Evolutionary conservation across 2,113 vertebrate species (phyloP).

Genomic region (Lampris incognitus): DNA sequence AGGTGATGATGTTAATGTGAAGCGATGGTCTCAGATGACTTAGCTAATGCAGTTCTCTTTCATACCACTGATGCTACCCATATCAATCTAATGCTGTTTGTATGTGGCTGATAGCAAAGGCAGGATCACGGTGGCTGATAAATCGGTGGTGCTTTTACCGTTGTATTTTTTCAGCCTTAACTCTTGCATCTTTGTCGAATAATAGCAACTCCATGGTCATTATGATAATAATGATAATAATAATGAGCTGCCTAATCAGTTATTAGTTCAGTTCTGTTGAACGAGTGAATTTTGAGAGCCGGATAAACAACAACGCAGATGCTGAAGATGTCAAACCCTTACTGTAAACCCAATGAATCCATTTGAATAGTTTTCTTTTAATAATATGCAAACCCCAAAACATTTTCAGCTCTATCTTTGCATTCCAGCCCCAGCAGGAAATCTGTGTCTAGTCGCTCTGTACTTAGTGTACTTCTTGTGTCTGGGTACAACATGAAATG

Average conservation of each 20-base stretch:
- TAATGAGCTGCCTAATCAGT: too few species aligned
- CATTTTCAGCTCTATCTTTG: background rate
- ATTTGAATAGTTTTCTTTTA: constrained; percentile 7
- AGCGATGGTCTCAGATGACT: background rate
- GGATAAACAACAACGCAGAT: background rate
- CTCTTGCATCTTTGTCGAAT: background rate
- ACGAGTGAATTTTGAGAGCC: background rate
- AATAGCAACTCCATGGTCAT: background rate
- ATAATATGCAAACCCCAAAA: background rate
- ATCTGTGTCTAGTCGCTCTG: too few species aligned
- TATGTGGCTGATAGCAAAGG: constrained; percentile 17
- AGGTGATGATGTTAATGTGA: constrained; percentile 24
- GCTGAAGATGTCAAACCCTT: background rate
- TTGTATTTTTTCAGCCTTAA: constrained; percentile 6
- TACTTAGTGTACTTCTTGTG: too few species aligned
- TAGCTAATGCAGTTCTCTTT: background rate
- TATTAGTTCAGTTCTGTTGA: background rate
- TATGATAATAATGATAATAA: too few species aligned
- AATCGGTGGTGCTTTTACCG: background rate
- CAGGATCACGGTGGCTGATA: constrained; percentile 10
- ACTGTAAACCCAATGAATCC: background rate
- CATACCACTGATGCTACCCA: background rate
- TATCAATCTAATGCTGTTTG: background rate
- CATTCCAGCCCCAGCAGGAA: too few species aligned
- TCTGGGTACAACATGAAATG: too few species aligned